Conservation (phyloP, 2,888 invertebrate species). For the Tenthredo distinguenda region DNA sequence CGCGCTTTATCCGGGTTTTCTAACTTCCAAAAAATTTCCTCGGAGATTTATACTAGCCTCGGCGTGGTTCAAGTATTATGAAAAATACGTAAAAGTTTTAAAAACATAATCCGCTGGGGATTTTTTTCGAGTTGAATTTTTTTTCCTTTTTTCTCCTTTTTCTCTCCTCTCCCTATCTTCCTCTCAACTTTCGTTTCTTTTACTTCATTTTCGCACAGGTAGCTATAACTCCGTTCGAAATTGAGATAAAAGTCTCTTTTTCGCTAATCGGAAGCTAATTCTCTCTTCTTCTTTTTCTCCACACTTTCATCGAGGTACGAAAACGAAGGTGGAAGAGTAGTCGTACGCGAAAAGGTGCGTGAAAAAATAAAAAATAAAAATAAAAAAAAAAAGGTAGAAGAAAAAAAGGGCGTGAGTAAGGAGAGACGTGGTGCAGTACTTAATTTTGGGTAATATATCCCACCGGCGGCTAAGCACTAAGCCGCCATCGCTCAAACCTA, state of each 20-base stretch:
- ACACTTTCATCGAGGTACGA: neutral
- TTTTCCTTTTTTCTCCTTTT: neutral
- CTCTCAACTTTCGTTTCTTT: neutral
- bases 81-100: neutral
- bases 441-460: conserved; percentile 51
- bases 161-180: neutral
- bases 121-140: neutral
- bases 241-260: neutral
- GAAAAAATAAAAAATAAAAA: neutral
- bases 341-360: conserved; percentile 23
- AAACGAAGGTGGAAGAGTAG: neutral
- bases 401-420: neutral
- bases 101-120: neutral
- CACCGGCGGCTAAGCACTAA: conserved; percentile 46
- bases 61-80: neutral
- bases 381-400: neutral
- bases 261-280: neutral
- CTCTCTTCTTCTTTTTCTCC: neutral
- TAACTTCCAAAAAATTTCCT: conserved; percentile 1
- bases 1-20: conserved; percentile 16
- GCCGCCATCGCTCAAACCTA: conserved; percentile 61
- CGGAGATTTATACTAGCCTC: neutral
- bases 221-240: neutral
- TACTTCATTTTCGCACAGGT: neutral
- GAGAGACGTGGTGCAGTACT: conserved; percentile 43